Evolutionary conservation across 2,888 invertebrate species (phyloP), one percentile per base, ranked within the genome.

Genomic region (Arctia plantaginis): DNA sequence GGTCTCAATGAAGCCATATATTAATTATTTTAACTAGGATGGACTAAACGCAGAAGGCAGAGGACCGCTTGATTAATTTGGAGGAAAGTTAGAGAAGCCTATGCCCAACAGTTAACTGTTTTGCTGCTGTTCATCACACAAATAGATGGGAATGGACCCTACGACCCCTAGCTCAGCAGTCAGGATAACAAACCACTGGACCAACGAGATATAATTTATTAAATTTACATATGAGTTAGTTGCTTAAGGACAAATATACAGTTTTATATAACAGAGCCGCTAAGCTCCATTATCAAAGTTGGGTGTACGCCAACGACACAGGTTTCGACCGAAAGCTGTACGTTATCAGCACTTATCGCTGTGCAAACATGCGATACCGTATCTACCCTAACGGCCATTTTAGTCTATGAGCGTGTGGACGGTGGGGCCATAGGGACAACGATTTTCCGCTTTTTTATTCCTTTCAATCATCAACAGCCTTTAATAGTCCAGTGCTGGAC

Each of bases 381-480:
- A 92, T 91, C 91, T 92, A 91, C 92, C 92, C 91, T 85, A 85
- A 81, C 85, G 79, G 80, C 74, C 79, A 77, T 75, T 75, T 80
- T 81, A 77, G 77, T 75, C 78, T 77, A 68, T 35, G 62, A 62
- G 71, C 75, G 77, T 77, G 77, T 81, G 76, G 64, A 80, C 69
- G 74, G 80, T 75, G 72, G 75, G 77, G 79, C 78, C n/a, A 13
- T 0, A 20, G 23, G 13, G 69, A 33, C 66, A 71, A 74, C 75
- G 80, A 27, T 7, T 35, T 33, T 30, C 7, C 51, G 8, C 12
- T 47, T 20, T 20, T 20, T 20, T 0, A 47, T 47, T 47, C 20
- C 20, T 47, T 47, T 18, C n/a, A n/a, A n/a, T n/a, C n/a, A n/a
- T n/a, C n/a, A n/a, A n/a, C n/a, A n/a, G n/a, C n/a, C n/a, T n/a